phyloP scores from a whole-genome alignment of 2,888 invertebrate genomes.

The Chymomyza amoena region DNA sequence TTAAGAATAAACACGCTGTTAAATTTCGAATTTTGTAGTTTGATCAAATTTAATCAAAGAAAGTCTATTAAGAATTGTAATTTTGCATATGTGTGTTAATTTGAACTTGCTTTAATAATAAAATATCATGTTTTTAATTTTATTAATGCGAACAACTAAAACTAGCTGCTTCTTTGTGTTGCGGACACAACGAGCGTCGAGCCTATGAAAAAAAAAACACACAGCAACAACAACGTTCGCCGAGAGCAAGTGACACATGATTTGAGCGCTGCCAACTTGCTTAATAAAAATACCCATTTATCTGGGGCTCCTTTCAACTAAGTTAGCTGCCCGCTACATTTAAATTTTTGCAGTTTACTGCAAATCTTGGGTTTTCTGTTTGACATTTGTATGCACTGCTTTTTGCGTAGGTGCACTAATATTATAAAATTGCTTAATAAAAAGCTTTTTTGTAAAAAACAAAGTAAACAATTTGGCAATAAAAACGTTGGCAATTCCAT shows the following conservation, averaged over 20 bases:
- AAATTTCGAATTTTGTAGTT: background rate
- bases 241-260: background rate
- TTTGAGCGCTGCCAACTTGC: background rate
- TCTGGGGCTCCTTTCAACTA: background rate
- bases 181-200: background rate
- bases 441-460: too few relatives aligned
- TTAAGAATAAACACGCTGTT: background rate
- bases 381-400: too few relatives aligned
- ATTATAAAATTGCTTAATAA: too few relatives aligned
- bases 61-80: background rate
- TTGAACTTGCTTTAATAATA: background rate
- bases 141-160: background rate
- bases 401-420: too few relatives aligned
- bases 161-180: background rate
- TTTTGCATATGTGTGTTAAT: background rate
- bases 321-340: background rate
- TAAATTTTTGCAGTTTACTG: background rate
- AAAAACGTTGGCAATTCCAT: too few relatives aligned
- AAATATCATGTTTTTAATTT: background rate
- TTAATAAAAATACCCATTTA: slow-evolving; percentile 1
- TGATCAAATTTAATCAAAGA: too few relatives aligned
- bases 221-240: background rate
- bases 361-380: too few relatives aligned
- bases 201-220: background rate
- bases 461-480: too few relatives aligned